Evolutionary conservation across 2,113 vertebrate genomes (phyloP).

Genomic region (Arvicanthis niloticus): DNA sequence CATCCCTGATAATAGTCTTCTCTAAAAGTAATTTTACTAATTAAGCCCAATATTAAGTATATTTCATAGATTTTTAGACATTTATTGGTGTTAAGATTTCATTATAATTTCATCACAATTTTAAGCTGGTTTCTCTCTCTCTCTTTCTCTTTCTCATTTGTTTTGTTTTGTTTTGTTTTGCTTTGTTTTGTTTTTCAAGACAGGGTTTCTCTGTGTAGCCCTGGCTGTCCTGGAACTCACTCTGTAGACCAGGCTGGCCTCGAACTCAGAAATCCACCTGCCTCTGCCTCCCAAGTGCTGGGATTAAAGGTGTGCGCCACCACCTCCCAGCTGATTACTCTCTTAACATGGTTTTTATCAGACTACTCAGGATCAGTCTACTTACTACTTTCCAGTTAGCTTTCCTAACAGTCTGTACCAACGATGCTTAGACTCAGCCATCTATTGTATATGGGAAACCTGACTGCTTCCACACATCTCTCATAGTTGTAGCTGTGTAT

Average conservation of each 20-base stretch:
- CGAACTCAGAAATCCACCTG: no score
- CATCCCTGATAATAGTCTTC: neutral
- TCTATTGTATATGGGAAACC: slow-evolving; percentile 9
- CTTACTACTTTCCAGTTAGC: neutral
- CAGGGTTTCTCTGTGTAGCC: no score
- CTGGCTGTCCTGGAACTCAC: no score
- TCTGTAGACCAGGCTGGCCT: no score
- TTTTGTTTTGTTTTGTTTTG: no score
- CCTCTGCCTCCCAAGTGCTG: no score
- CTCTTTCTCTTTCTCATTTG: no score
- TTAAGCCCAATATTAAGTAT: neutral
- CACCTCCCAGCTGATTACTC: neutral
- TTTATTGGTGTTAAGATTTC: neutral
- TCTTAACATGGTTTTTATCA: neutral
- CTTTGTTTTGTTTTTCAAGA: no score
- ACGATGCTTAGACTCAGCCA: neutral
- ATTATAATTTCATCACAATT: slow-evolving; percentile 22
- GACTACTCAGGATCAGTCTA: neutral
- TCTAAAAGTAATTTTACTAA: slow-evolving; percentile 23
- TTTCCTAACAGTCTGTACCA: neutral
- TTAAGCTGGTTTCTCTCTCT: neutral
- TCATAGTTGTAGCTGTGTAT: neutral
- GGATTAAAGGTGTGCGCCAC: no score
- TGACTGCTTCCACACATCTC: neutral
- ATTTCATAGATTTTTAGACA: neutral